Base-by-base conservation (phyloP, 2,888 invertebrate genomes). In the Diloba caeruleocephala region DNA sequence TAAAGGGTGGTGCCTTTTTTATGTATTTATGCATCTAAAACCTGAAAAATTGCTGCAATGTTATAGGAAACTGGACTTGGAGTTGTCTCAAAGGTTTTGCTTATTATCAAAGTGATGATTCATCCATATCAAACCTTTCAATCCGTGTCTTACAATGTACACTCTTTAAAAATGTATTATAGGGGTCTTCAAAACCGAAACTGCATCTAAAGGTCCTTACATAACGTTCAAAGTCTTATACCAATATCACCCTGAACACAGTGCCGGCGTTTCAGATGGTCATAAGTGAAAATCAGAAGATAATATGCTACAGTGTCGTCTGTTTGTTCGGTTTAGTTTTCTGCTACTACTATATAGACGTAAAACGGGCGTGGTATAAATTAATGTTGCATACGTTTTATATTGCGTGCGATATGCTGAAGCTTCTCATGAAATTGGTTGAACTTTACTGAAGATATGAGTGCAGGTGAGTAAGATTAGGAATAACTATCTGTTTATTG, bases 381-480 rank as follows among this genome's bases (percentile, higher is more conserved):
- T 50, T 89, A n/a, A 31, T 91, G 46, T 67, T 91, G 54, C 85
- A 93, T 41, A 59, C 82, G 52, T 93, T 93, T 65, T 93, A 93
- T 61, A 77, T 91, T 36, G 82, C 78, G 46, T 90, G 92, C 57
- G 92, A 93, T 51, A 74, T 91, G 81, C 71, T 92, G 63, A 90
- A 90, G 68, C 71, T 92, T 9, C 70, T 93, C 29, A 89, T 93
- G 83, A 92, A 92, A 68, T 74, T 92, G 26, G 90, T 92, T 4
- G 92, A 91, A 69, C 76, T 90, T 42, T 90, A 89, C 58, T 90
- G 82, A 87, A 59, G 71, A 49, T 62, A 19, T 79, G 70, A 69
- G 34, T 49, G 14, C 38, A 48, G 78, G 79, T 79, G 68, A 84
- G 83, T 78, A 36, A 57, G 36, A 32, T 5, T 2, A 21, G 2